Percentiles rank a stretch among this genome's conserved stretches.
These are phyloP conservation scores for Vidua macroura DNA, from an alignment of 2,113 vertebrate species.

Conservation along the genomic window DNA sequence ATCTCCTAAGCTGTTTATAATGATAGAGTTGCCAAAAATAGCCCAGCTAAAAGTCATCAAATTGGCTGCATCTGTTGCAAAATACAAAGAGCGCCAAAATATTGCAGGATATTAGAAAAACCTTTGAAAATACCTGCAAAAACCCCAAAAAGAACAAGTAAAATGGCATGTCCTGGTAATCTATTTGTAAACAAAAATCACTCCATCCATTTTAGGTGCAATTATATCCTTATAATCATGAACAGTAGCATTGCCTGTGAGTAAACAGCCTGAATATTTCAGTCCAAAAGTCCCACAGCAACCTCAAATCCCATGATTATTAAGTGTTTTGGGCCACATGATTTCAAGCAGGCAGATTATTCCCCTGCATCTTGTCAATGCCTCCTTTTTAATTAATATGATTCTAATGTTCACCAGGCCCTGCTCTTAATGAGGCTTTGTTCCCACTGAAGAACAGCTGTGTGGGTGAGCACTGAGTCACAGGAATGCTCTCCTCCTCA, in stretches of 20 bases:
- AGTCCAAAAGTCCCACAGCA: neutral
- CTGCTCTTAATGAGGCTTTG: neutral
- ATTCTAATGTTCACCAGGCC: neutral
- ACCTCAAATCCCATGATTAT: neutral
- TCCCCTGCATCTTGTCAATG: neutral
- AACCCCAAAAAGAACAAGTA: neutral
- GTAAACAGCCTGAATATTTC: neutral
- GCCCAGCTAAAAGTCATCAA: conserved; percentile 5
- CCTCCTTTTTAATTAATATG: neutral
- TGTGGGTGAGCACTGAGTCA: neutral
- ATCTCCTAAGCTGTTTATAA: conserved; percentile 57
- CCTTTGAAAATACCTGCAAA: neutral
- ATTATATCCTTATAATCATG: neutral
- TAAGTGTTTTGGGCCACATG: neutral
- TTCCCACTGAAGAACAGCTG: neutral
- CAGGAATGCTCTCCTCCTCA: neutral
- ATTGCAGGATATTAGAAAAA: neutral
- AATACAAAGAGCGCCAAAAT: neutral
- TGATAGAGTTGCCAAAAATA: conserved; percentile 51
- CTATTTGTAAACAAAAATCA: neutral
- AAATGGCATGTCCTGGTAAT: neutral
- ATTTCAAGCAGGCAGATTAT: neutral
- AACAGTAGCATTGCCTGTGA: neutral
- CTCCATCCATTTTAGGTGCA: neutral
- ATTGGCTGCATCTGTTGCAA: conserved; percentile 44